These are phyloP conservation scores for Pseudorasbora parva DNA, from an alignment of 2,113 vertebrate species.

Conservation along the genomic window DNA sequence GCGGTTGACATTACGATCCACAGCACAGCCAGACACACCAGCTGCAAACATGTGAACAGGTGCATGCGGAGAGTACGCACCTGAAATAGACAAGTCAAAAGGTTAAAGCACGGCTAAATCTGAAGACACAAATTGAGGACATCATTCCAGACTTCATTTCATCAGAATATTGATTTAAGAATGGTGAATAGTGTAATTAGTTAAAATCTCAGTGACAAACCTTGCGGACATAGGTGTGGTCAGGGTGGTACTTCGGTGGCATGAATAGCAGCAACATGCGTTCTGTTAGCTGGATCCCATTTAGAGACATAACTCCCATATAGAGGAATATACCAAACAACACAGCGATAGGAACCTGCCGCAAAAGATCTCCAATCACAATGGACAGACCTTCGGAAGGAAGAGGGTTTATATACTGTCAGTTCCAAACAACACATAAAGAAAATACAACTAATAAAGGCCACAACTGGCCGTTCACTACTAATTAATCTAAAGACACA, in stretches of 20 bases:
- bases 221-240: slow-evolving; percentile 91
- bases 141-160: not conserved
- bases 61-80: slow-evolving; percentile 96
- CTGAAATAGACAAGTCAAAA: slow-evolving; percentile 67
- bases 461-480: not conserved
- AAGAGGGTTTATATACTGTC: not conserved
- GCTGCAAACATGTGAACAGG: slow-evolving; percentile 91
- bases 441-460: not conserved
- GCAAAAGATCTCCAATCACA: slow-evolving; percentile 89
- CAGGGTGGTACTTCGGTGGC: slow-evolving; percentile 96
- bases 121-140: not conserved
- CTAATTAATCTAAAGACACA: not conserved
- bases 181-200: not conserved
- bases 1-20: slow-evolving; percentile 95
- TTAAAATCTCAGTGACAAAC: slow-evolving; percentile 68
- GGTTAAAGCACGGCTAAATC: not conserved
- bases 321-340: slow-evolving; percentile 96
- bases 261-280: slow-evolving; percentile 92
- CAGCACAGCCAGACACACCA: slow-evolving; percentile 86
- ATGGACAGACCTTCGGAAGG: slow-evolving; percentile 85
- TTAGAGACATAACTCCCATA: slow-evolving; percentile 94
- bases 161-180: slow-evolving; percentile 4
- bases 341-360: slow-evolving; percentile 89
- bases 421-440: not conserved
- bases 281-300: slow-evolving; percentile 94